phyloP scores from a whole-genome alignment of 2,113 vertebrate genomes.

The Aramus guarauna region DNA sequence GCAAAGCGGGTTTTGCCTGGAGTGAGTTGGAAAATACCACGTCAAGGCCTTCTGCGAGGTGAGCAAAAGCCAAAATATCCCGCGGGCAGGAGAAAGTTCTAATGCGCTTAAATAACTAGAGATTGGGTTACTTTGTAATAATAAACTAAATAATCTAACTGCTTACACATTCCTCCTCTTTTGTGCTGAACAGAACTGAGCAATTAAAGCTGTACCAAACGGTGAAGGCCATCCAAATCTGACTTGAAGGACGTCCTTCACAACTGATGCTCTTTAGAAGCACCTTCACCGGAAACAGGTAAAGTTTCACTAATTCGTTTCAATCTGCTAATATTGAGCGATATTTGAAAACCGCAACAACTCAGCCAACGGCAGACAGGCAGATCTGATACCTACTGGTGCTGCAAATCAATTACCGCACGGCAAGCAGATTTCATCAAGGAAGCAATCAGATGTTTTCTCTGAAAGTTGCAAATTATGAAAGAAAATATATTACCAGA shows the following conservation, averaged over 20 bases:
- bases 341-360: not conserved
- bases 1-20: not conserved
- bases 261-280: not conserved
- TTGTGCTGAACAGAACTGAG: rapidly evolving
- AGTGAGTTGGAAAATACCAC: not conserved
- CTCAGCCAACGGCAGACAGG: too few species aligned
- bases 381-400: not conserved
- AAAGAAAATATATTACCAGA: not conserved
- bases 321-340: not conserved
- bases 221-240: not conserved
- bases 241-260: not conserved
- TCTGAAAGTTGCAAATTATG: not conserved
- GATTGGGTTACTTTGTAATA: not conserved
- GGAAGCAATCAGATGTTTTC: not conserved
- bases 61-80: not conserved
- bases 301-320: too few species aligned
- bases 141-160: not conserved
- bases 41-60: not conserved
- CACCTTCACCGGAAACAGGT: not conserved
- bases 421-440: not conserved
- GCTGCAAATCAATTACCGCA: not conserved
- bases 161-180: not conserved
- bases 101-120: not conserved
- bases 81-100: not conserved
- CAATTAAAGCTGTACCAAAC: rapidly evolving